Evolutionary conservation across 1,140 invertebrate species (phyloP).

Genomic region (Drosophila funebris): DNA sequence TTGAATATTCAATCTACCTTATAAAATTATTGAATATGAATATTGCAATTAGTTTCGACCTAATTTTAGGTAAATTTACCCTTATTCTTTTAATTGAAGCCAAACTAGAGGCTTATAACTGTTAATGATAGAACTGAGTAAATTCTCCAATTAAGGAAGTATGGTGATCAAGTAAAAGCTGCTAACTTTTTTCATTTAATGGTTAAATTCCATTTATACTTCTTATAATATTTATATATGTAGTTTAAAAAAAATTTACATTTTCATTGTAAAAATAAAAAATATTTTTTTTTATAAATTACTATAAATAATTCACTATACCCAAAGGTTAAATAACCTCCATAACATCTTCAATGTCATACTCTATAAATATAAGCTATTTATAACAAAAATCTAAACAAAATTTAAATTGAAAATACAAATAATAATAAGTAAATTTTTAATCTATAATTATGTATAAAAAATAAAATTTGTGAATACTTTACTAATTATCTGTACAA

Average conservation of each 20-base stretch:
- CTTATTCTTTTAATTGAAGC: constrained; percentile 85
- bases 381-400: constrained; percentile 83
- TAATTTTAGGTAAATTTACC: constrained; percentile 84
- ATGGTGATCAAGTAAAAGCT: constrained; percentile 84
- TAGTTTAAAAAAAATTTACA: constrained; percentile 86
- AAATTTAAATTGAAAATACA: constrained; percentile 83
- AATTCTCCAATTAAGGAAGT: constrained; percentile 84
- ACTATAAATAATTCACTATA: constrained; percentile 68
- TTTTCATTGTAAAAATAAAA: constrained; percentile 86
- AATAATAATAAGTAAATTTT: constrained; percentile 84
- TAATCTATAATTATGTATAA: constrained; percentile 83
- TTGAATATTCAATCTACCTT: constrained; percentile 85
- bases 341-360: constrained; percentile 86
- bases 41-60: constrained; percentile 86
- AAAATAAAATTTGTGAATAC: constrained; percentile 52
- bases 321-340: constrained; percentile 78
- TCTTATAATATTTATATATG: constrained; percentile 84
- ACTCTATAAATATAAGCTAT: constrained; percentile 86
- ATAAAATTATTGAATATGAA: constrained; percentile 84
- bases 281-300: constrained; percentile 83
- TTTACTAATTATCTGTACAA: constrained; percentile 66
- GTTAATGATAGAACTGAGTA: constrained; percentile 57
- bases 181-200: constrained; percentile 85
- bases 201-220: constrained; percentile 84
- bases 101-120: constrained; percentile 84